Evolutionary conservation across 2,113 vertebrate genomes (phyloP).

Genomic region (Ardeotis arabs): DNA sequence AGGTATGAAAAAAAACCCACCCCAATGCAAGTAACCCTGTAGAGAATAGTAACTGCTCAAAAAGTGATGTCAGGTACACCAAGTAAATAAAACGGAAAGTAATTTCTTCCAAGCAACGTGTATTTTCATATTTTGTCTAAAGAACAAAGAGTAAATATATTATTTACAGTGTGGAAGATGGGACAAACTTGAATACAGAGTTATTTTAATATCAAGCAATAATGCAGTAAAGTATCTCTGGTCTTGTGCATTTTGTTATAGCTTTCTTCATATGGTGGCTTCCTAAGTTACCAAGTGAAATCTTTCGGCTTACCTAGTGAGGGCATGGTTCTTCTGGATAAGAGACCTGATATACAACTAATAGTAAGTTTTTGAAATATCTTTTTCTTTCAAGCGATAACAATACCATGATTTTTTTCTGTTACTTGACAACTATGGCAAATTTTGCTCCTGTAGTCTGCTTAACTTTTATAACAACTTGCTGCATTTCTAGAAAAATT

Average conservation of each 20-base stretch:
- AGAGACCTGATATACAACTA: conserved; percentile 82
- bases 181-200: background rate
- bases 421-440: background rate
- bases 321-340: conserved; percentile 86
- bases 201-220: background rate
- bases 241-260: conserved; percentile 52
- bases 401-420: background rate
- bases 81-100: background rate
- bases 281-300: conserved; percentile 89
- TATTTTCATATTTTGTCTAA: background rate
- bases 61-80: background rate
- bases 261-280: conserved; percentile 95
- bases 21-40: background rate
- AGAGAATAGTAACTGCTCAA: background rate
- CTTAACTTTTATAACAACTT: background rate
- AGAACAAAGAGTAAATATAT: background rate
- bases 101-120: background rate
- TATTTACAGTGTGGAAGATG: background rate
- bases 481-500: background rate
- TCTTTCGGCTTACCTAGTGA: conserved; percentile 92
- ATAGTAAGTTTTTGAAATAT: conserved; percentile 72
- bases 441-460: background rate
- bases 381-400: background rate
- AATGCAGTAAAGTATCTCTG: background rate
- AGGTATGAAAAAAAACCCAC: background rate